These are phyloP conservation scores for Phalanger gymnotis DNA, from an alignment of 2,797 vertebrate genomes.

Conservation along the genomic window DNA sequence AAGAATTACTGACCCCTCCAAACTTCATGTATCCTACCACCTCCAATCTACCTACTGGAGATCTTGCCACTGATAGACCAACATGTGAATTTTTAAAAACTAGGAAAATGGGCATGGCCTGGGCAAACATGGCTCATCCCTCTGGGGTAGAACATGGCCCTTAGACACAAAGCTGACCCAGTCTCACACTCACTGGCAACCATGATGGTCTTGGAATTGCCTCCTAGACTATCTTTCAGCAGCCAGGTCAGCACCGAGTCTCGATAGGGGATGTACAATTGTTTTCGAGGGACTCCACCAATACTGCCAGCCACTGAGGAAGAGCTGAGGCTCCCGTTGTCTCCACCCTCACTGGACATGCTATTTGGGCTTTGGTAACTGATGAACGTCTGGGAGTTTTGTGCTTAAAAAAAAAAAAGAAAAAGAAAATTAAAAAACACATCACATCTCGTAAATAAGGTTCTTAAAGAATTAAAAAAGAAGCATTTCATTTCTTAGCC, in stretches of 20 bases:
- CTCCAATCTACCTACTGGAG: neutral
- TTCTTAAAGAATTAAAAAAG: neutral
- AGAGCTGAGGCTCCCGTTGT: conserved; percentile 85
- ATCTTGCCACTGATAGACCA: neutral
- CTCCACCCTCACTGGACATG: conserved; percentile 89
- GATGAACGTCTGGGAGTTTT: conserved; percentile 97
- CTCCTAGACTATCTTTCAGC: conserved; percentile 97
- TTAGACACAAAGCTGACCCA: conserved; percentile 1
- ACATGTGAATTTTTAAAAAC: neutral
- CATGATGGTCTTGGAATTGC: conserved; percentile 99
- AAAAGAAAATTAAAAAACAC: conserved; percentile 38
- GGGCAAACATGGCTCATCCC: neutral
- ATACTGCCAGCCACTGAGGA: conserved; percentile 80
- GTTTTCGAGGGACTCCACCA: conserved; percentile 79
- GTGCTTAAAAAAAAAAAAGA: conserved; percentile 86
- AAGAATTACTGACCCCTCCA: neutral
- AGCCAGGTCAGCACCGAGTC: conserved; percentile 99
- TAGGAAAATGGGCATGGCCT: neutral
- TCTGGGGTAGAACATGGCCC: neutral
- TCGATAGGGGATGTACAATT: conserved; percentile 95
- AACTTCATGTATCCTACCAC: neutral
- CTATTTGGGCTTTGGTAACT: conserved; percentile 96
- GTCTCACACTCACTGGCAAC: conserved; percentile 92
- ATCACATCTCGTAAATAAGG: conserved; percentile 36
- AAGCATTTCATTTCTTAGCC: conserved; percentile 11